Evolutionary conservation across 2,113 vertebrate genomes (phyloP).

Genomic region (Paralichthys olivaceus): DNA sequence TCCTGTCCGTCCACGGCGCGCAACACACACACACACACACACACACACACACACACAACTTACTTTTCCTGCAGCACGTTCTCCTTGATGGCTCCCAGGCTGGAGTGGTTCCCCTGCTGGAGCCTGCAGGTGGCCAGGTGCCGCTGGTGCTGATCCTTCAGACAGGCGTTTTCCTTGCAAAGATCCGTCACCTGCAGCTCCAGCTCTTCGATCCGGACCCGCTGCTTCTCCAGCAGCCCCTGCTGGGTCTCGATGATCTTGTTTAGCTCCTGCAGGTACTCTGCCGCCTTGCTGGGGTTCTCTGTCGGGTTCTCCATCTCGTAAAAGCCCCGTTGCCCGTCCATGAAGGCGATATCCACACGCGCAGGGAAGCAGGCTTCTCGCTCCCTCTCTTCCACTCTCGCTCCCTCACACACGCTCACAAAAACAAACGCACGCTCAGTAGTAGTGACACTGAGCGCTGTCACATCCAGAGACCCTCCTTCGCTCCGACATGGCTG

Average conservation of each 20-base stretch:
- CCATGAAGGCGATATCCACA: constrained; percentile 71
- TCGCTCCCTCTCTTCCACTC: background rate
- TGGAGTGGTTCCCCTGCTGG: constrained; percentile 73
- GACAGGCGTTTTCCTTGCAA: constrained; percentile 86
- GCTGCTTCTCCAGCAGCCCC: constrained; percentile 91
- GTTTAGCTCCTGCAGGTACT: constrained; percentile 90
- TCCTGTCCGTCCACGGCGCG: background rate
- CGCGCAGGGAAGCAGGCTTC: constrained; percentile 4
- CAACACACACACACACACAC: background rate
- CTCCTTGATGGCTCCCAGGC: constrained; percentile 85
- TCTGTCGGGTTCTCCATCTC: constrained; percentile 90
- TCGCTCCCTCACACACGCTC: background rate
- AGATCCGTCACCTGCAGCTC: constrained; percentile 90
- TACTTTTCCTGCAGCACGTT: constrained; percentile 87
- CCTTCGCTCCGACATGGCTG: constrained; percentile 72
- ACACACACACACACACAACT: constrained; percentile 53
- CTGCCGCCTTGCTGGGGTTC: constrained; percentile 91
- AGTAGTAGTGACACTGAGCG: constrained; percentile 36
- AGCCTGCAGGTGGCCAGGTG: constrained; percentile 92
- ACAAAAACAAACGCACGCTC: constrained; percentile 24
- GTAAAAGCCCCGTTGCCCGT: constrained; percentile 74
- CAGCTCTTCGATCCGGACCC: constrained; percentile 89
- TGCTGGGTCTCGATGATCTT: constrained; percentile 92
- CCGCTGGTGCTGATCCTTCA: constrained; percentile 90
- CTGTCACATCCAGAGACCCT: constrained; percentile 49